Percentiles rank a stretch among this genome's conserved stretches.
These are phyloP conservation scores for Scelioninae gen. 2 DNA, from an alignment of 2,888 invertebrate genomes.

Conservation along the genomic window DNA sequence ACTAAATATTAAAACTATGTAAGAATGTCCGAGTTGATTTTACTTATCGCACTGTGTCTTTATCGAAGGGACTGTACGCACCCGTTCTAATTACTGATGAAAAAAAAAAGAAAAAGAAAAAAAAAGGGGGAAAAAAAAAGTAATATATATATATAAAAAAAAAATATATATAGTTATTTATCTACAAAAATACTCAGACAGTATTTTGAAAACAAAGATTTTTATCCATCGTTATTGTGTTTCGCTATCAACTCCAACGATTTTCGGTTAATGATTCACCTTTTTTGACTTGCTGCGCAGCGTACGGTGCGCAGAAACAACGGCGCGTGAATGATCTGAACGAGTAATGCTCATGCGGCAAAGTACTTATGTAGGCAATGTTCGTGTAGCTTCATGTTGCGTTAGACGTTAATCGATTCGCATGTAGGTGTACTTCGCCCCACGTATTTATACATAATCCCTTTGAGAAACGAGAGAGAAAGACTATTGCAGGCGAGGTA, in stretches of 20 bases:
- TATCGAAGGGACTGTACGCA: neutral
- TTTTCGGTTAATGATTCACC: neutral
- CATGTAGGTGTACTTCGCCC: neutral
- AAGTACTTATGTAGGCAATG: conserved; percentile 19
- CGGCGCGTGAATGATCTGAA: neutral
- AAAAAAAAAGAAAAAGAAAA: too few relatives aligned
- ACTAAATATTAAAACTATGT: conserved; percentile 34
- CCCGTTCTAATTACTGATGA: too few relatives aligned
- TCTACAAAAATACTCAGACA: conserved; percentile 45
- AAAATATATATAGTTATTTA: conserved; percentile 9
- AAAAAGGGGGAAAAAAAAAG: too few relatives aligned
- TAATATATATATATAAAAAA: too few relatives aligned
- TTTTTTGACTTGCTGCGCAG: neutral
- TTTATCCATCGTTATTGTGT: neutral
- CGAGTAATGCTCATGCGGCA: neutral
- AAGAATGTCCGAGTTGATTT: conserved; percentile 27
- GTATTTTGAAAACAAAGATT: conserved; percentile 14
- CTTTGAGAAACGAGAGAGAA: neutral
- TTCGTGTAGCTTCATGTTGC: neutral
- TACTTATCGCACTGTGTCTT: neutral
- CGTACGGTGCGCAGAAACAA: neutral
- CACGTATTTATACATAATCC: neutral
- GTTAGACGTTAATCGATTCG: too few relatives aligned
- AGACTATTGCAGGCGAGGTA: neutral
- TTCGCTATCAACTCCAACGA: conserved; percentile 18